These are phyloP conservation scores for Caradrina kadenii DNA, from an alignment of 2,888 invertebrate genomes.

Conservation along the genomic window DNA sequence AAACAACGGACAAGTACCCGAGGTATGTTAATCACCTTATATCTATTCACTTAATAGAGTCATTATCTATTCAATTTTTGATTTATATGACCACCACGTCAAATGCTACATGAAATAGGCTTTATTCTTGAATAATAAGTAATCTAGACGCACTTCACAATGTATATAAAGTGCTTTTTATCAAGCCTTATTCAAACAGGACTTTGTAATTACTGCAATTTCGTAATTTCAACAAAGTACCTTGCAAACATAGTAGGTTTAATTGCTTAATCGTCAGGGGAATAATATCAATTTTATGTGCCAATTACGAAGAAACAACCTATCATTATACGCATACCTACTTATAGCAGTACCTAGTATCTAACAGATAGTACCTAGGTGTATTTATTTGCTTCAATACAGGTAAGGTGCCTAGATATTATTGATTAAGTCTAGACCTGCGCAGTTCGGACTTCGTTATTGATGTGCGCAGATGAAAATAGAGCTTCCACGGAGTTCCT, in stretches of 20 bases:
- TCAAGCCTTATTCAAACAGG: slow-evolving; percentile 45
- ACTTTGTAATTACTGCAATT: slow-evolving; percentile 53
- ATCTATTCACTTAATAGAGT: slow-evolving; percentile 49
- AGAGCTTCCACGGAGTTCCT: slow-evolving; percentile 55
- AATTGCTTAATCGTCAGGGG: slow-evolving; percentile 52
- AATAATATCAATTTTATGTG: slow-evolving; percentile 50
- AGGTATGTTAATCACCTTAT: slow-evolving; percentile 49
- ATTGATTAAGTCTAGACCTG: slow-evolving; percentile 58
- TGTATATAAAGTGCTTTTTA: slow-evolving; percentile 50
- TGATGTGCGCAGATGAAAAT: slow-evolving; percentile 57
- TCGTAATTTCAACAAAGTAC: slow-evolving; percentile 48
- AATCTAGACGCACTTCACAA: slow-evolving; percentile 33
- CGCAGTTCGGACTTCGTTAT: slow-evolving; percentile 51
- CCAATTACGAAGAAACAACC: slow-evolving; percentile 34
- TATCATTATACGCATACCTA: slow-evolving; percentile 31
- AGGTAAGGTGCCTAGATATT: slow-evolving; percentile 51
- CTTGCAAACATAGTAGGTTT: slow-evolving; percentile 22
- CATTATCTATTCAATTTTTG: slow-evolving; percentile 54
- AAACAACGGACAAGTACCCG: slow-evolving; percentile 15
- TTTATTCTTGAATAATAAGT: slow-evolving; percentile 55
- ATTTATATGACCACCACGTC: slow-evolving; percentile 55
- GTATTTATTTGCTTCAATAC: slow-evolving; percentile 10
- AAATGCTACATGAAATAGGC: slow-evolving; percentile 32
- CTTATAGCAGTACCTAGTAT: neutral
- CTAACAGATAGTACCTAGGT: neutral